A percentile compares a stretch with the other conserved stretches of the same genome.
Evolutionary conservation across 2,113 vertebrate genomes (phyloP).

Genomic region (Parus major): DNA sequence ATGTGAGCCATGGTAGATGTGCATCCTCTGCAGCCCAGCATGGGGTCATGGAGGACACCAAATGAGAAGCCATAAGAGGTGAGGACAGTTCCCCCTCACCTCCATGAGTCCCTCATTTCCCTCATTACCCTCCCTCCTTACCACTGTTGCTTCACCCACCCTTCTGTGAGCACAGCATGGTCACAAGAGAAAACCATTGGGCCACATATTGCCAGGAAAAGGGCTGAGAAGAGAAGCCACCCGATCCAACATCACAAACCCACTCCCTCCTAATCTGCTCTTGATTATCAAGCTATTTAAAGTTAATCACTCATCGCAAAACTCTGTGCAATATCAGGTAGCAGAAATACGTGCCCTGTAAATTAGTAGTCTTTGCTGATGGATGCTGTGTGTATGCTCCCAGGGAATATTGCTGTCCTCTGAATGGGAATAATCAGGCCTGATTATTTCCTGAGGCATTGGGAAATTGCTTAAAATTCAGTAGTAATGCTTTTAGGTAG

Average conservation of each 20-base stretch:
- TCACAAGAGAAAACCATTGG: accelerated
- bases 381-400: neutral
- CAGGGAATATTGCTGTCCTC: neutral
- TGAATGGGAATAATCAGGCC: neutral
- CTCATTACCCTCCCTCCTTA: neutral
- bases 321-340: neutral
- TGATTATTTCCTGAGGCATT: neutral
- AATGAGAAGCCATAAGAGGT: neutral
- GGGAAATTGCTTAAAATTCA: neutral
- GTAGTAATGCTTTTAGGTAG: neutral
- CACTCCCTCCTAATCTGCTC: neutral
- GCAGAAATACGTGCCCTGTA: neutral
- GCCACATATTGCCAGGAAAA: accelerated
- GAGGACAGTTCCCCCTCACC: accelerated
- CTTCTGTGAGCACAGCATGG: accelerated
- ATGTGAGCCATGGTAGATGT: accelerated
- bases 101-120: accelerated
- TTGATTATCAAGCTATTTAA: neutral
- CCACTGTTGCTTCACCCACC: no score
- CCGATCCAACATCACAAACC: neutral
- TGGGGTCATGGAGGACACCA: accelerated
- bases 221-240: accelerated
- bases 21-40: neutral
- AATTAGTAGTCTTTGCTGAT: neutral
- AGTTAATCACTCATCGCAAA: neutral